phyloP scores from a whole-genome alignment of 2,113 vertebrate genomes.

The Crotalus tigris region DNA sequence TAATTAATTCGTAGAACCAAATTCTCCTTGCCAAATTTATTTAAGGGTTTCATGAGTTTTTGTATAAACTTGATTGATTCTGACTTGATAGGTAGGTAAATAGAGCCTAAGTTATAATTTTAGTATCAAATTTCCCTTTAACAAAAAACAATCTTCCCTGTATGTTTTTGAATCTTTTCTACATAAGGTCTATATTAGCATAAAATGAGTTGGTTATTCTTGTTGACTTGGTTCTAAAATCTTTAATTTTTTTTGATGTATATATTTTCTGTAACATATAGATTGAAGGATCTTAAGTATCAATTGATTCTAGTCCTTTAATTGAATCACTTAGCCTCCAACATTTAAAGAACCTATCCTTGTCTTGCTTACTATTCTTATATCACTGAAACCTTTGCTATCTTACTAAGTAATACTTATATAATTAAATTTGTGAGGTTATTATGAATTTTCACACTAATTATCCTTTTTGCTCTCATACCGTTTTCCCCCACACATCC shows the following conservation, averaged over 20 bases:
- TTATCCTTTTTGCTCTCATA: not conserved
- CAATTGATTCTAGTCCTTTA: not conserved
- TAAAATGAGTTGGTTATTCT: not conserved
- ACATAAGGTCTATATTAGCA: not conserved
- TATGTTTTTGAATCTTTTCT: not conserved
- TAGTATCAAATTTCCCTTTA: not conserved
- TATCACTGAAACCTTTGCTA: not conserved
- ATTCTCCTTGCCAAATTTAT: not conserved
- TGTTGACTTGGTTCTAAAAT: not conserved
- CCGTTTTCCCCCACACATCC: not conserved
- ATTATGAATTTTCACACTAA: not conserved
- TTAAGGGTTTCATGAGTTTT: not conserved
- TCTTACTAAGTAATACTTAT: not conserved
- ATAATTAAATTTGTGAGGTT: not conserved
- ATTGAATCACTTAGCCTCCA: not conserved
- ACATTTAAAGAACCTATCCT: not conserved
- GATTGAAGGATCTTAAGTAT: not conserved
- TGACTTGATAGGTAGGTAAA: not conserved
- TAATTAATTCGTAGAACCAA: not conserved
- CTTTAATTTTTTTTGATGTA: not conserved
- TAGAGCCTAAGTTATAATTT: not conserved
- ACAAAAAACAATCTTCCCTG: not conserved
- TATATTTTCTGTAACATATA: not conserved
- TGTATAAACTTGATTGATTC: not conserved
- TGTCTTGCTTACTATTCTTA: not conserved